phyloP scores from a whole-genome alignment of 2,797 vertebrate genomes.

The Thripadectes ignobilis region DNA sequence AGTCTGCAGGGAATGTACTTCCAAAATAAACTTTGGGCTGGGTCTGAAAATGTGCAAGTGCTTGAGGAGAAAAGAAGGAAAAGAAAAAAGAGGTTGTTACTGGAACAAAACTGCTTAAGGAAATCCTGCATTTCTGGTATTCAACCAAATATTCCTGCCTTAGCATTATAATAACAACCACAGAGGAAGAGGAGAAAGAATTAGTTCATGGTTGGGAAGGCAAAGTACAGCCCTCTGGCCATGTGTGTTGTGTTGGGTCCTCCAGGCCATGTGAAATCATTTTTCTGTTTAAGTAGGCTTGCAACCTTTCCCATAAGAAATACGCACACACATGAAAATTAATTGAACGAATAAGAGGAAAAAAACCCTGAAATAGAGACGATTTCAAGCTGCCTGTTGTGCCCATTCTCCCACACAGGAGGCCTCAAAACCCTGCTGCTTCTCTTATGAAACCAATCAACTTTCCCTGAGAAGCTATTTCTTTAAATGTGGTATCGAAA shows the following conservation, averaged over 20 bases:
- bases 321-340: background rate
- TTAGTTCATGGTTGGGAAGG: background rate
- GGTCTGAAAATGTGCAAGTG: background rate
- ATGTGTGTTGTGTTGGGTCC: background rate
- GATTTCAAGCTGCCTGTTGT: background rate
- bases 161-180: background rate
- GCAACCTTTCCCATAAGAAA: background rate
- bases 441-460: constrained; percentile 65
- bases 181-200: background rate
- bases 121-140: background rate
- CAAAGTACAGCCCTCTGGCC: constrained; percentile 6
- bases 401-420: constrained; percentile 24
- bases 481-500: constrained; percentile 39
- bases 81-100: background rate
- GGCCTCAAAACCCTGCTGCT: constrained; percentile 58
- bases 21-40: background rate
- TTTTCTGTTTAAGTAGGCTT: background rate
- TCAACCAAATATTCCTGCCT: background rate
- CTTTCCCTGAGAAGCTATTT: constrained; percentile 58
- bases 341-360: background rate
- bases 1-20: background rate
- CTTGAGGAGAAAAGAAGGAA: background rate
- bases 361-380: background rate
- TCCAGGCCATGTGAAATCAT: background rate
- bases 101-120: constrained; percentile 1